These are phyloP conservation scores for Nerophis lumbriciformis DNA, from an alignment of 2,113 vertebrate genomes.

Conservation along the genomic window DNA sequence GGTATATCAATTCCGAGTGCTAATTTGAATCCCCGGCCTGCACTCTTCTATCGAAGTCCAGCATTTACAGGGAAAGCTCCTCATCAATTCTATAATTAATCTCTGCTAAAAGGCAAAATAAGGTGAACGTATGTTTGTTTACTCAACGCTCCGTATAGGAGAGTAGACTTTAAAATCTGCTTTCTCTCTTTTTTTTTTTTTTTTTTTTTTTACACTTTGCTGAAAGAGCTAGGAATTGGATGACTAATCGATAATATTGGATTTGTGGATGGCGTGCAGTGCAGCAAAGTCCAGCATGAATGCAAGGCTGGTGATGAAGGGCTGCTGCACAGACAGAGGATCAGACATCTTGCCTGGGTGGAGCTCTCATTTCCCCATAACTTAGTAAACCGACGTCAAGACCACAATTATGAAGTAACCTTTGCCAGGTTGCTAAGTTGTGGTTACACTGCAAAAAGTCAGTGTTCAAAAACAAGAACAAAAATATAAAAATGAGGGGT, in stretches of 20 bases:
- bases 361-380: slow-evolving; percentile 36
- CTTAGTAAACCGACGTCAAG: slow-evolving; percentile 27
- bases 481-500: too few species aligned
- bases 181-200: slow-evolving; percentile 31
- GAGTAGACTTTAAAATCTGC: slow-evolving; percentile 44
- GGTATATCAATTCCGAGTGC: slow-evolving; percentile 62
- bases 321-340: slow-evolving; percentile 41
- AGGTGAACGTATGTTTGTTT: slow-evolving; percentile 40
- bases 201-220: slow-evolving; percentile 37
- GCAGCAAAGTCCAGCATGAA: slow-evolving; percentile 63
- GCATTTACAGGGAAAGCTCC: slow-evolving; percentile 46
- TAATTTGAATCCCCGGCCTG: slow-evolving; percentile 65
- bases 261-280: slow-evolving; percentile 64
- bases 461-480: too few species aligned
- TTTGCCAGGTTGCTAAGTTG: slow-evolving; percentile 34
- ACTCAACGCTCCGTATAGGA: slow-evolving; percentile 29
- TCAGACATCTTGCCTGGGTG: slow-evolving; percentile 47
- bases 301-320: slow-evolving; percentile 59
- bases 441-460: too few species aligned
- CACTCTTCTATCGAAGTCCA: slow-evolving; percentile 48
- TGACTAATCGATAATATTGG: slow-evolving; percentile 67
- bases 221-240: slow-evolving; percentile 68
- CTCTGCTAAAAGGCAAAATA: slow-evolving; percentile 37
- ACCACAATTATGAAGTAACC: slow-evolving; percentile 42
- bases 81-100: slow-evolving; percentile 49